phyloP scores from a whole-genome alignment of 1,140 invertebrate species.

The Rhynchophorus ferrugineus region DNA sequence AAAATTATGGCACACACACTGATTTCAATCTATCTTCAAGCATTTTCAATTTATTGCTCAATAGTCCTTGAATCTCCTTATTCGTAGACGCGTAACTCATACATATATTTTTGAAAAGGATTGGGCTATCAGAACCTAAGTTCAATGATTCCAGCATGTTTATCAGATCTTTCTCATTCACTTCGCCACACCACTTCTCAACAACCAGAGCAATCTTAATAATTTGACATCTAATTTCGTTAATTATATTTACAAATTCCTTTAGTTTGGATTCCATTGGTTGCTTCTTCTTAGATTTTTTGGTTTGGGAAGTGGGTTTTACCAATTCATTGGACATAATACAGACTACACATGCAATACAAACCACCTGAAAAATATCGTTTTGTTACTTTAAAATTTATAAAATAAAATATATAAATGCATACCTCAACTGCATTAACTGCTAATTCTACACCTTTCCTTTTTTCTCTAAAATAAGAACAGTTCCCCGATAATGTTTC shows the following conservation, averaged over 20 bases:
- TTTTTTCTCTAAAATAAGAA: slow-evolving; percentile 26
- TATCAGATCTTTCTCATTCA: slow-evolving; percentile 21
- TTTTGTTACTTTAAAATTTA: no score
- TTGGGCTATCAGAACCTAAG: slow-evolving; percentile 23
- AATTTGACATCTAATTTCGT: slow-evolving; percentile 27
- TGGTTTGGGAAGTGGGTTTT: slow-evolving; percentile 26
- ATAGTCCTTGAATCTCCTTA: slow-evolving; percentile 30
- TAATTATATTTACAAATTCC: slow-evolving; percentile 19
- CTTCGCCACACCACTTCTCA: slow-evolving; percentile 22
- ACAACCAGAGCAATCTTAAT: slow-evolving; percentile 26
- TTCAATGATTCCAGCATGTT: slow-evolving; percentile 28
- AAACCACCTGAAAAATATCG: slow-evolving; percentile 27
- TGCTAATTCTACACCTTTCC: slow-evolving; percentile 29
- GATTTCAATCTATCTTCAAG: slow-evolving; percentile 9
- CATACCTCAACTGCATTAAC: slow-evolving; percentile 36
- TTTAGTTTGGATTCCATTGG: slow-evolving; percentile 23
- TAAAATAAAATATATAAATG: no score
- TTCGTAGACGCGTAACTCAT: slow-evolving; percentile 28
- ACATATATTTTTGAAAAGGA: slow-evolving; percentile 26
- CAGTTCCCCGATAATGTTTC: slow-evolving; percentile 15
- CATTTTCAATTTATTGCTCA: slow-evolving; percentile 32
- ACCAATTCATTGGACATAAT: slow-evolving; percentile 30
- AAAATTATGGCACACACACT: neutral
- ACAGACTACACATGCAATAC: slow-evolving; percentile 28
- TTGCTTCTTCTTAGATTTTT: slow-evolving; percentile 29